Percentiles rank a stretch among this genome's conserved stretches.
These are phyloP conservation scores for Drosophila pseudotalamancana DNA, from an alignment of 2,888 invertebrate species.

Conservation along the genomic window DNA sequence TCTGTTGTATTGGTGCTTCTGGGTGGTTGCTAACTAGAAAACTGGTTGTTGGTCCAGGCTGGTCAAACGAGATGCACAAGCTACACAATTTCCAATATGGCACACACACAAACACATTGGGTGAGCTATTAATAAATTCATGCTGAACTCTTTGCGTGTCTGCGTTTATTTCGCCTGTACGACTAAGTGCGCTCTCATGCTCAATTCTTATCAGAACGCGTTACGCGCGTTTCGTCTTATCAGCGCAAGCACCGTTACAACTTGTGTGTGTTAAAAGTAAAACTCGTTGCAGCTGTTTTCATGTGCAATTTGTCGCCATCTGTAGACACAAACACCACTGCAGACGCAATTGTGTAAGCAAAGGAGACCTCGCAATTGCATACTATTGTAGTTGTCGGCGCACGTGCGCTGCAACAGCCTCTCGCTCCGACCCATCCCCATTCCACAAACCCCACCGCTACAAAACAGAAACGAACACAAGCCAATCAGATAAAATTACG, in stretches of 20 bases:
- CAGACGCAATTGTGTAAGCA: constrained; percentile 15
- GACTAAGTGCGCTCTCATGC: neutral
- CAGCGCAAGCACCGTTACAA: constrained; percentile 18
- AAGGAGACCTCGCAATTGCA: neutral
- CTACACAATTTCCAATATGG: constrained; percentile 1
- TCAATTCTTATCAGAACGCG: constrained; percentile 24
- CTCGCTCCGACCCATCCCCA: neutral
- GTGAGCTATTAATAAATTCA: constrained; percentile 42
- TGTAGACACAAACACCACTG: neutral
- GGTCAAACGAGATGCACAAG: constrained; percentile 9
- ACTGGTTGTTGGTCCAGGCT: constrained; percentile 35
- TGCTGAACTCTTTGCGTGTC: constrained; percentile 8
- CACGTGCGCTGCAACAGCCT: constrained; percentile 6
- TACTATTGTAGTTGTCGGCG: constrained; percentile 1
- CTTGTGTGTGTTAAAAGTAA: constrained; percentile 4
- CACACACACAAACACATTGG: neutral
- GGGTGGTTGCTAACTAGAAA: constrained; percentile 40
- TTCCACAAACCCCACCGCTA: neutral
- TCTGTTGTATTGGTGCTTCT: constrained; percentile 3
- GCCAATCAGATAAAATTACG: constrained; percentile 4
- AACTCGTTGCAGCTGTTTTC: constrained; percentile 17
- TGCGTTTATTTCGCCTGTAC: neutral
- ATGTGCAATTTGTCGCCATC: neutral
- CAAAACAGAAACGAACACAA: constrained; percentile 5
- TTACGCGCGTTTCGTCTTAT: constrained; percentile 17